Evolutionary conservation across 1,140 invertebrate genomes (phyloP).

Genomic region (Trachelipus rathkii): DNA sequence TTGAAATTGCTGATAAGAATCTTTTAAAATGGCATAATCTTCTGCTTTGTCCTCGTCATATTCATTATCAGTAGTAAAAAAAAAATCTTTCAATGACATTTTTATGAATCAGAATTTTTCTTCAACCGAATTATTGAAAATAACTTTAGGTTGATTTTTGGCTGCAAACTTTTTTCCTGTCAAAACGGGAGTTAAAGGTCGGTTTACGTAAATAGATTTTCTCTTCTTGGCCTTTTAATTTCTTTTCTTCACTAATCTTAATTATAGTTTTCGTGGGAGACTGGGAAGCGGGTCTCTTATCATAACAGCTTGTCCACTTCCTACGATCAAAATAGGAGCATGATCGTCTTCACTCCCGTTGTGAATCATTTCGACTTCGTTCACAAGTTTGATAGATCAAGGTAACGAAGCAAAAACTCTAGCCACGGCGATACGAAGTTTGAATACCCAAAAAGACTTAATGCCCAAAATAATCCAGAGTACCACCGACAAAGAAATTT

Average conservation of each 20-base stretch:
- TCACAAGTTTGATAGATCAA: constrained; percentile 60
- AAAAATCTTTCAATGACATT: no score
- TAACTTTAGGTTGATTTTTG: no score
- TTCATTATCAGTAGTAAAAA: no score
- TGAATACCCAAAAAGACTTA: constrained; percentile 68
- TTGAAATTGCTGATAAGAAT: constrained; percentile 8
- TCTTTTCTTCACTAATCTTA: no score
- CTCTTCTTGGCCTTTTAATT: no score
- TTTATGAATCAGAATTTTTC: no score
- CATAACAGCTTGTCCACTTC: constrained; percentile 66
- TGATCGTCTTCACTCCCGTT: constrained; percentile 52
- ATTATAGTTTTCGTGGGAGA: constrained; percentile 68
- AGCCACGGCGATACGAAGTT: constrained; percentile 61
- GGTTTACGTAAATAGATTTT: no score
- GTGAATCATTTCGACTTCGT: constrained; percentile 55
- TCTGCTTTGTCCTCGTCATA: constrained; percentile 65
- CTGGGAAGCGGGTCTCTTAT: constrained; percentile 64
- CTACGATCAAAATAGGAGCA: constrained; percentile 64
- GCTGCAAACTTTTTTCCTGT: no score
- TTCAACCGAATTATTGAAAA: no score
- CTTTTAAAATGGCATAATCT: constrained; percentile 74
- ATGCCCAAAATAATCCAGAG: constrained; percentile 66
- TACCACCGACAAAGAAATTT: constrained; percentile 70
- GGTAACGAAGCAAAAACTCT: constrained; percentile 60
- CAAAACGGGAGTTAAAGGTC: no score